Evolutionary conservation across 2,888 invertebrate species (phyloP), one percentile per base, ranked within the genome.

Genomic region (Hirtodrosophila confusa): DNA sequence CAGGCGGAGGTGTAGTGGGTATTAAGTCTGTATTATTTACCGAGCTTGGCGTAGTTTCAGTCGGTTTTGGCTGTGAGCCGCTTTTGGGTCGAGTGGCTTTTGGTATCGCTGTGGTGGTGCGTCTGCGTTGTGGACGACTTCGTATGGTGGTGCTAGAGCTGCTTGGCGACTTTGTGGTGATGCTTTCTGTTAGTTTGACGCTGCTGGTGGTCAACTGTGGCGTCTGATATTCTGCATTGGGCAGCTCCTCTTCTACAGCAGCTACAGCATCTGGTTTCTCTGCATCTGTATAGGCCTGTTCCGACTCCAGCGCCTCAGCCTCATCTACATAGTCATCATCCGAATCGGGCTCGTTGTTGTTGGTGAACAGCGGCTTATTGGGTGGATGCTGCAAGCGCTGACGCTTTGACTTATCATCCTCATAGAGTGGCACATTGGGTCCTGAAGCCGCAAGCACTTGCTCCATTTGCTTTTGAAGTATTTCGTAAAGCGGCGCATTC

Each of bases 401-500:
- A 0, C 50, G 60, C 37, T 76, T 75, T 3, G 58, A 11, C 12
- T 77, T 69, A 10, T 77, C 64, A 0, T 80, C 71, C 44, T 76
- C 75, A 36, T 83, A 85, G 40, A 75, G 54, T 10, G 86, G 75
- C 33, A 80, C 73, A 27, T 75, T 68, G 8, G 87, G 70, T 1
- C 71, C 75, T 0, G 70, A 75, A 5, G 77, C 53, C 0, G 82
- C 78, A 11, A 88, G 53, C 6, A 89, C 88, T 8, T 86, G 86
- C 36, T 89, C 80, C 82, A 88, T 88, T 68, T 89, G 88, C 50
- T 88, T 78, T 44, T 89, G 89, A 0, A 89, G 61, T 17, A 88
- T 70, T 56, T 89, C 83, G 36, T 82, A 82, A 29, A 89, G 75
- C 8, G 89, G 80, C 0, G 74, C 65, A 36, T 70, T 84, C 48